Conservation (phyloP, 2,113 vertebrate species). For the Cinclus cinclus region DNA sequence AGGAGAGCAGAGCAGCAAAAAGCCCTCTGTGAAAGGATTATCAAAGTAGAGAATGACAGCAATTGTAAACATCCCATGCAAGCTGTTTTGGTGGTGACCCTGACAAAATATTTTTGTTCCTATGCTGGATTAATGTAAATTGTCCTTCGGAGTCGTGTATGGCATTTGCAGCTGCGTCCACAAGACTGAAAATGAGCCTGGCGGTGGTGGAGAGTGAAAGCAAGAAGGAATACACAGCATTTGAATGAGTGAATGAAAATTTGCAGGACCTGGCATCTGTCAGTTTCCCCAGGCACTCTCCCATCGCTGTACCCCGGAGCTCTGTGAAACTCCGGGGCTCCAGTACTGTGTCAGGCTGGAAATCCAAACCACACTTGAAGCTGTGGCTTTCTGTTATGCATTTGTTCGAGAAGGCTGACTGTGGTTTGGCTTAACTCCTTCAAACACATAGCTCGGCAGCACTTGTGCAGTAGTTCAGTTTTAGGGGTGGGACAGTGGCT, state of each 20-base stretch:
- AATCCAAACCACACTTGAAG: neutral
- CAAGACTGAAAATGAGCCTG: neutral
- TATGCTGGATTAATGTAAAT: neutral
- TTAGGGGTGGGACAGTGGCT: neutral
- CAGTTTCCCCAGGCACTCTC: neutral
- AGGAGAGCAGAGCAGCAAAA: neutral
- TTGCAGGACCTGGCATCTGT: neutral
- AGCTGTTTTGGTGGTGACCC: neutral
- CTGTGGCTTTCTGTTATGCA: neutral
- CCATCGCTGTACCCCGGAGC: neutral
- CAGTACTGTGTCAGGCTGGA: neutral
- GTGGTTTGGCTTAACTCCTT: neutral
- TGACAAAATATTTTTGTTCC: neutral
- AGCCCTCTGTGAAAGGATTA: neutral
- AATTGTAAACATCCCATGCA: neutral
- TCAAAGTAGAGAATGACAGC: neutral
- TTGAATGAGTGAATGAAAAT: neutral
- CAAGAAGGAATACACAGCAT: neutral
- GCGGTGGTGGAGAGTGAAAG: neutral
- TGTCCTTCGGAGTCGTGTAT: neutral
- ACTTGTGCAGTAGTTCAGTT: neutral
- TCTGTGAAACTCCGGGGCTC: neutral
- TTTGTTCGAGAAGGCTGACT: neutral
- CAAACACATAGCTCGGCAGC: neutral
- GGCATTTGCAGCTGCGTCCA: neutral